Base-by-base conservation (phyloP, 2,113 vertebrate species). In the Prochilodus magdalenae region DNA sequence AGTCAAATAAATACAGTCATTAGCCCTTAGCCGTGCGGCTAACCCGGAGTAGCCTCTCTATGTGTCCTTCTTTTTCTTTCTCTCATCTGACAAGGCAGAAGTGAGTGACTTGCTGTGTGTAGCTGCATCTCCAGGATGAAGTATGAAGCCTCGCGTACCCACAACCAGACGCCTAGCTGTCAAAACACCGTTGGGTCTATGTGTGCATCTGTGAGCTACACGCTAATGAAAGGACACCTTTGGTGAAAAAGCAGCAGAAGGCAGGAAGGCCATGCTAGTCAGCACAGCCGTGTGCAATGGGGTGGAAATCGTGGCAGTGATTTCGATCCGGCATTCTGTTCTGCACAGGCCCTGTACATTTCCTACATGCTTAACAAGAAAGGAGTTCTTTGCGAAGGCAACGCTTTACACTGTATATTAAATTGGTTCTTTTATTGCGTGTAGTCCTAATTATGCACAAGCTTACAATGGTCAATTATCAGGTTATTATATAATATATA, bases 1-100 rank as follows among this genome's bases (percentile, higher is more conserved):
- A 86, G 69, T 65, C 75, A 78, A 73, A 86, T 79, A 88, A 86
- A 88, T 72, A 77, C 74, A 70, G 69, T 55, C 72, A 77, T 81
- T 81, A 83, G 69, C 65, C 69, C 67, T 79, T 75, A 75, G 70
- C 63, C 18, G 59, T 62, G 33, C 29, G 16, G 81, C 81, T 66
- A 73, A 77, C 13, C 63, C 67, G 24, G 33, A 63, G 80, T 57
- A 27, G 80, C 33, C 49, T 75, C 66, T 75, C 10, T 22, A 10
- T 69, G 49, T 15, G 7, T 71, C 47, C 65, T 71, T 30, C 63
- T 70, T 3, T 63, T 24, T n/a, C 18, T 76, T 15, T 26, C 53
- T 55, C 30, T 24, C n/a, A 60, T 60, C 57, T 26, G 57, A 60
- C 57, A 26, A 11, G 57, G n/a, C 57, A 24, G n/a, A 60, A 60